phyloP scores from a whole-genome alignment of 2,113 vertebrate genomes.

The Tor tambroides region DNA sequence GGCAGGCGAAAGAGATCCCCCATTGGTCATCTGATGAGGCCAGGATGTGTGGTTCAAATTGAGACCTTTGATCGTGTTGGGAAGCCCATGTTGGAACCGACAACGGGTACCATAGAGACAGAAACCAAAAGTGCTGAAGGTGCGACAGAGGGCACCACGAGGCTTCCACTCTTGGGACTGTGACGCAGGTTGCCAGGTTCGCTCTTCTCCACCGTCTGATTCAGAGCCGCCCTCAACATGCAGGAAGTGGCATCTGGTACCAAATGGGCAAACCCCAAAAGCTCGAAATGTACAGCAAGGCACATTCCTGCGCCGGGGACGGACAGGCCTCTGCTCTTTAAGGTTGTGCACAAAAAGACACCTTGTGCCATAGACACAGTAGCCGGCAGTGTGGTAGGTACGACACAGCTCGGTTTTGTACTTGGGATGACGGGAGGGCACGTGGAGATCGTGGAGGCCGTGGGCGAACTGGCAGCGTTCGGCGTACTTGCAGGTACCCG shows the following conservation, averaged over 20 bases:
- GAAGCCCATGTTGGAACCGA: constrained; percentile 76
- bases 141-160: constrained; percentile 70
- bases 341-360: constrained; percentile 78
- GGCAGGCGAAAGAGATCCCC: constrained; percentile 45
- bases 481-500: constrained; percentile 74
- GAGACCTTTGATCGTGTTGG: constrained; percentile 54
- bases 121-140: constrained; percentile 76
- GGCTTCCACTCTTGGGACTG: constrained; percentile 66
- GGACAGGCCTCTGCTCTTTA: constrained; percentile 69
- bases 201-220: constrained; percentile 13
- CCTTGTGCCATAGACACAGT: constrained; percentile 78
- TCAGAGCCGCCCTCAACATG: constrained; percentile 57
- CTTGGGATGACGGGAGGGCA: constrained; percentile 79
- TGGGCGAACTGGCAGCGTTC: constrained; percentile 82
- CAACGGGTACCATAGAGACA: constrained; percentile 79
- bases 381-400: constrained; percentile 73
- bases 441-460: constrained; percentile 78
- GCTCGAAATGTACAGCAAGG: constrained; percentile 72
- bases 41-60: background rate
- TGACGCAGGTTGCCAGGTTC: background rate
- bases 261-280: constrained; percentile 74
- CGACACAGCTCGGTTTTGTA: constrained; percentile 81
- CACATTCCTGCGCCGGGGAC: constrained; percentile 60
- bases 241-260: constrained; percentile 74
- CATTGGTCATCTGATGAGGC: constrained; percentile 5